Evolutionary conservation across 2,888 invertebrate species (phyloP).

Genomic region (Pollenia angustigena): DNA sequence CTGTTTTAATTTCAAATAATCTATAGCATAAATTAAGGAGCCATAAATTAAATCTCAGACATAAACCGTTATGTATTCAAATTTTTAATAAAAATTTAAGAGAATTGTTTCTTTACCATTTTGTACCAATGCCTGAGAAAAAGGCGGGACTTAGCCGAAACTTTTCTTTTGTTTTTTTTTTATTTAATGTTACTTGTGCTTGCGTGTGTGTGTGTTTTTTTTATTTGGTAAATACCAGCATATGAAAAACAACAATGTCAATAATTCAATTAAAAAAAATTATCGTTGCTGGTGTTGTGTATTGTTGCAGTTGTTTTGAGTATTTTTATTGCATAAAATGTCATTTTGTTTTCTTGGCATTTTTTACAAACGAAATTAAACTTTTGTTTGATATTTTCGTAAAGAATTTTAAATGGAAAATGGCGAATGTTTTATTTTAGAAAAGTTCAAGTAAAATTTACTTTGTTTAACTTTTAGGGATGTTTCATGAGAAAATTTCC

Average conservation of each 20-base stretch:
- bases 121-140: background rate
- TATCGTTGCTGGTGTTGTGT: conserved; percentile 30
- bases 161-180: no score
- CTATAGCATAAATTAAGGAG: conserved; percentile 26
- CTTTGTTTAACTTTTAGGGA: no score
- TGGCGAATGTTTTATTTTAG: conserved; percentile 42
- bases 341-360: conserved; percentile 47
- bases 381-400: conserved; percentile 14
- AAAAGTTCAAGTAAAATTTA: background rate
- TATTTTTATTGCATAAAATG: conserved; percentile 59
- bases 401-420: conserved; percentile 49
- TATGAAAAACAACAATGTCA: conserved; percentile 51
- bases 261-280: conserved; percentile 67
- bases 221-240: conserved; percentile 39
- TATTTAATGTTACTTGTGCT: background rate
- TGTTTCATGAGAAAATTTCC: no score
- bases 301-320: background rate
- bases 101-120: conserved; percentile 42
- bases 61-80: background rate
- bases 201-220: background rate
- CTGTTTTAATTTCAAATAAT: background rate
- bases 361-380: conserved; percentile 17
- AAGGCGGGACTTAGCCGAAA: conserved; percentile 29
- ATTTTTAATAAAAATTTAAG: background rate
- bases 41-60: background rate